A percentile compares a stretch with the other conserved stretches of the same genome.
phyloP scores from a whole-genome alignment of 2,888 invertebrate species.

The Drepana falcataria region DNA sequence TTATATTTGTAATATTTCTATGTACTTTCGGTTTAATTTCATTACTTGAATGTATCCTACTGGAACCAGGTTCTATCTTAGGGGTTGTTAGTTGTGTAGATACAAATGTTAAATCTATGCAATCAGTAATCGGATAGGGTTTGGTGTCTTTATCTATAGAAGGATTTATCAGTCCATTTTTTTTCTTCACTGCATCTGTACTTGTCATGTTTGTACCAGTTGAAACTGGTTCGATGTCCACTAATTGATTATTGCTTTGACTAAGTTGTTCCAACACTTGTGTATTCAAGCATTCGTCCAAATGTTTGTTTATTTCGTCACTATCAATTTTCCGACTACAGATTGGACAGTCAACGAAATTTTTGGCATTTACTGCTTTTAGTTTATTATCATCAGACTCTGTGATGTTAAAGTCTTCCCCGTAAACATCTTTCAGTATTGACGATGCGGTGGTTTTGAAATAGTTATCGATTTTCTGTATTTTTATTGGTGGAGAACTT shows the following conservation, averaged over 20 bases:
- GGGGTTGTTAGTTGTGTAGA: not conserved
- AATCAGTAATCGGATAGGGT: slow-evolving; percentile 2
- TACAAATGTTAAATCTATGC: slow-evolving; percentile 3
- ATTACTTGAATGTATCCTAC: not conserved
- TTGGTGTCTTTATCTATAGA: slow-evolving; percentile 2
- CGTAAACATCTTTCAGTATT: slow-evolving; percentile 64
- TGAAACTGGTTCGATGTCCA: not conserved
- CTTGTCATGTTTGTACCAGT: not conserved
- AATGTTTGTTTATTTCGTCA: slow-evolving; percentile 57
- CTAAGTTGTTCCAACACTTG: slow-evolving; percentile 45
- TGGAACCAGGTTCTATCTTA: not conserved
- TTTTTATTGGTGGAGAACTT: slow-evolving; percentile 47
- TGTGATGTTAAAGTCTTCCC: slow-evolving; percentile 48
- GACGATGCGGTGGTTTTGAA: slow-evolving; percentile 45
- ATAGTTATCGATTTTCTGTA: slow-evolving; percentile 63
- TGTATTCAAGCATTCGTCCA: slow-evolving; percentile 69
- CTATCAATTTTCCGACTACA: slow-evolving; percentile 53
- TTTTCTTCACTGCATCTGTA: no score
- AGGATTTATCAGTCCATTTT: no score
- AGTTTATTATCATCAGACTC: slow-evolving; percentile 32
- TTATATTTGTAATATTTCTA: not conserved
- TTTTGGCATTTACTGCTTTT: slow-evolving; percentile 20
- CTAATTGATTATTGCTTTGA: slow-evolving; percentile 14
- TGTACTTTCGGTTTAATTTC: not conserved
- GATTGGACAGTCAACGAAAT: slow-evolving; percentile 66